These are phyloP conservation scores for Sepioteuthis lessoniana DNA, from an alignment of 2,888 invertebrate genomes.

Conservation along the genomic window DNA sequence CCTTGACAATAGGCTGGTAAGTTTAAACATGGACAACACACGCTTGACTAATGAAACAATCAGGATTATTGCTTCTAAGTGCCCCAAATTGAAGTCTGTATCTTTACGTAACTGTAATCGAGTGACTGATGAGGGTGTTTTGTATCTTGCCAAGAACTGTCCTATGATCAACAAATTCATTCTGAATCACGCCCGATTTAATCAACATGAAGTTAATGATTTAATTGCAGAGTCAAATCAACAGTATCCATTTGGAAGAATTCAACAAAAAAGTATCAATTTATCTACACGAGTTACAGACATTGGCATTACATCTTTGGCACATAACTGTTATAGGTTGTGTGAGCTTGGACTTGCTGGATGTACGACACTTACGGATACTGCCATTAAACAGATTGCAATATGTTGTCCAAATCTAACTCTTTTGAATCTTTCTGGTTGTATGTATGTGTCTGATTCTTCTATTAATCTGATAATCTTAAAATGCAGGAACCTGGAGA, in stretches of 20 bases:
- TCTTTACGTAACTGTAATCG: slow-evolving; percentile 53
- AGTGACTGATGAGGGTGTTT: slow-evolving; percentile 57
- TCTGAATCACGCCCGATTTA: slow-evolving; percentile 52
- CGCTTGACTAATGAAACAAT: slow-evolving; percentile 50
- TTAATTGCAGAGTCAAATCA: slow-evolving; percentile 50
- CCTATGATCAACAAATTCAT: slow-evolving; percentile 52
- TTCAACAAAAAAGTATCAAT: slow-evolving; percentile 53
- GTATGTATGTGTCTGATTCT: slow-evolving; percentile 57
- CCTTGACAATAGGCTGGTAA: slow-evolving; percentile 34
- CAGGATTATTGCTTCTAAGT: slow-evolving; percentile 45
- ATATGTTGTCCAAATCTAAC: slow-evolving; percentile 54
- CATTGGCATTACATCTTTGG: slow-evolving; percentile 55
- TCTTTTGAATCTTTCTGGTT: slow-evolving; percentile 56
- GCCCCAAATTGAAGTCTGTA: slow-evolving; percentile 50
- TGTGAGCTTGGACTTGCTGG: slow-evolving; percentile 55
- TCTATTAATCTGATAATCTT: slow-evolving; percentile 54
- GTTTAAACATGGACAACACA: slow-evolving; percentile 47
- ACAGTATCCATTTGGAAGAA: slow-evolving; percentile 43
- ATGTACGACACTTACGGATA: slow-evolving; percentile 59
- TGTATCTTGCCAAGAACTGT: slow-evolving; percentile 54
- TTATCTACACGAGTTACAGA: slow-evolving; percentile 58
- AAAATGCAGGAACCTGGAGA: slow-evolving; percentile 53
- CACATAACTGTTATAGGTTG: slow-evolving; percentile 53
- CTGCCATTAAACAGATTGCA: slow-evolving; percentile 54
- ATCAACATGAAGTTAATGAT: slow-evolving; percentile 51